A percentile compares a stretch with the other conserved stretches of the same genome.
Conservation (phyloP, 2,113 vertebrate species). For the Myrmophylax atrothorax region DNA sequence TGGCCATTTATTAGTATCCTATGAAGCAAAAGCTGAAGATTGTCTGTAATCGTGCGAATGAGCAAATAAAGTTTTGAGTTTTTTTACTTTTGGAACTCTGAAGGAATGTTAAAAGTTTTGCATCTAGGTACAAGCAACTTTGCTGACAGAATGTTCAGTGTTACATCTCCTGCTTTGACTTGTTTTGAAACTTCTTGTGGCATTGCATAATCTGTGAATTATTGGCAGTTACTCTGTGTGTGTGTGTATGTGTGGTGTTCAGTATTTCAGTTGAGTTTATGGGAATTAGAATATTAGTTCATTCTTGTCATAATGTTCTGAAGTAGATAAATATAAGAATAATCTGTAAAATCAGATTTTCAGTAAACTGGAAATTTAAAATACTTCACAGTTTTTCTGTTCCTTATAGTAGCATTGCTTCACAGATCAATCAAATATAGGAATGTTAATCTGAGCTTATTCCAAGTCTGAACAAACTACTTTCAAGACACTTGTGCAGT, state of each 20-base stretch:
- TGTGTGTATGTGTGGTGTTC: neutral
- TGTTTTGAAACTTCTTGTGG: neutral
- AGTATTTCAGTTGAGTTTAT: neutral
- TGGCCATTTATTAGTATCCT: neutral
- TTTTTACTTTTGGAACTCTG: neutral
- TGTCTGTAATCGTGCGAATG: neutral
- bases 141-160: neutral
- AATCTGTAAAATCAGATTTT: neutral
- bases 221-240: neutral
- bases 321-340: neutral
- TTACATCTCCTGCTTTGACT: neutral
- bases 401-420: neutral
- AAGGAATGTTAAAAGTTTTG: neutral
- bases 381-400: neutral
- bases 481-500: neutral
- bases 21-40: neutral
- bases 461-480: neutral
- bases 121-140: neutral
- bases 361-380: neutral
- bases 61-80: neutral
- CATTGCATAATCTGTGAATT: neutral
- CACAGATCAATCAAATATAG: neutral
- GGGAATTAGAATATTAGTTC: neutral
- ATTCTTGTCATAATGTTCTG: neutral
- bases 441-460: neutral